Conservation (phyloP, 2,797 vertebrate genomes). For the Muscicapa striata region DNA sequence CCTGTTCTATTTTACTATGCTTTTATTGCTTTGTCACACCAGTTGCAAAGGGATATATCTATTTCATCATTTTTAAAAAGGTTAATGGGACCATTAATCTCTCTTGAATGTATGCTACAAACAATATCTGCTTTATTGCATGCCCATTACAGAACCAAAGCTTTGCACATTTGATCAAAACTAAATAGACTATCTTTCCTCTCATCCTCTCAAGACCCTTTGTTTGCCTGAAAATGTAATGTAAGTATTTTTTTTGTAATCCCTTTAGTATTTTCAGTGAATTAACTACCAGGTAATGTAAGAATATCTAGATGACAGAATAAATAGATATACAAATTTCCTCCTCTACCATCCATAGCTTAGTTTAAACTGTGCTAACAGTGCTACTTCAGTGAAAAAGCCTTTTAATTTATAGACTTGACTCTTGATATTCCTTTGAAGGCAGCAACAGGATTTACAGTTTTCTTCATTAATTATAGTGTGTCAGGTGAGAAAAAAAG, state of each 20-base stretch:
- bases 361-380: neutral
- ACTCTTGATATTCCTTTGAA: neutral
- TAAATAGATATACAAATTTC: neutral
- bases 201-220: neutral
- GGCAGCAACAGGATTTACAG: neutral
- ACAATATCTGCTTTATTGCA: neutral
- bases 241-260: neutral
- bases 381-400: neutral
- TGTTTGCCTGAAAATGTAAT: neutral
- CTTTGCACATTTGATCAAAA: neutral
- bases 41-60: slow-evolving; percentile 6
- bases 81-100: slow-evolving; percentile 38
- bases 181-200: neutral
- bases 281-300: neutral
- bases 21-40: neutral
- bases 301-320: neutral
- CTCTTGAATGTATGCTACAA: neutral
- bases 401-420: neutral
- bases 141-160: neutral
- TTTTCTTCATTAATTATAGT: neutral
- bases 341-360: neutral
- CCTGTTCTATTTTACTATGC: neutral
- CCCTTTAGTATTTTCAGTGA: neutral
- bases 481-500: neutral
- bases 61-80: slow-evolving; percentile 7